phyloP scores from a whole-genome alignment of 2,888 invertebrate genomes.

The Chalcis sispes region DNA sequence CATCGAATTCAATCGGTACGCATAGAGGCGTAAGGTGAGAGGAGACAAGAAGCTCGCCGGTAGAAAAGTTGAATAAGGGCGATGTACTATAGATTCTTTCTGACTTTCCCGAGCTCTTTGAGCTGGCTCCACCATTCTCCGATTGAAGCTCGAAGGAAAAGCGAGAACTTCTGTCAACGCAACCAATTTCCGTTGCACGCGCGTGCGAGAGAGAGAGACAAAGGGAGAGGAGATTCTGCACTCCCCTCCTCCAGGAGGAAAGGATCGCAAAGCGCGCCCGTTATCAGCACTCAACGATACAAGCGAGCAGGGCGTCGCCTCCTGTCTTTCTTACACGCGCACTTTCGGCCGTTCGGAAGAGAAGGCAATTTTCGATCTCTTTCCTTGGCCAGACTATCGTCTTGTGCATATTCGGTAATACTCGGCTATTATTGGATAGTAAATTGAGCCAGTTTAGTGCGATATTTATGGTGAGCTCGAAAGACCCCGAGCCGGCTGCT shows the following conservation, averaged over 20 bases:
- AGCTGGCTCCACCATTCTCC: neutral
- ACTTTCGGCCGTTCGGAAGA: neutral
- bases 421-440: constrained; percentile 70
- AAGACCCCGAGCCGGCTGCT: constrained; percentile 62
- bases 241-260: neutral
- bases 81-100: neutral
- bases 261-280: constrained; percentile 3
- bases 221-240: neutral
- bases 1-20: constrained; percentile 32
- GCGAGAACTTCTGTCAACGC: neutral
- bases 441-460: constrained; percentile 71
- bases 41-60: neutral
- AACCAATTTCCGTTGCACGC: constrained; percentile 5
- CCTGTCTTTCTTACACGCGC: constrained; percentile 4
- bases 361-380: neutral
- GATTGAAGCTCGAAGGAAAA: neutral
- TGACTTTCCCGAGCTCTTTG: neutral
- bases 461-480: constrained; percentile 71
- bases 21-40: neutral
- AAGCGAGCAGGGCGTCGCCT: neutral
- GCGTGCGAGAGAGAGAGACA: neutral
- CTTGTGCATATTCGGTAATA: constrained; percentile 65
- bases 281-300: constrained; percentile 9
- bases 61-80: neutral
- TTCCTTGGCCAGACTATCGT: constrained; percentile 62